These are phyloP conservation scores for Platyscapa corneri DNA, from an alignment of 1,140 invertebrate species.

Conservation along the genomic window DNA sequence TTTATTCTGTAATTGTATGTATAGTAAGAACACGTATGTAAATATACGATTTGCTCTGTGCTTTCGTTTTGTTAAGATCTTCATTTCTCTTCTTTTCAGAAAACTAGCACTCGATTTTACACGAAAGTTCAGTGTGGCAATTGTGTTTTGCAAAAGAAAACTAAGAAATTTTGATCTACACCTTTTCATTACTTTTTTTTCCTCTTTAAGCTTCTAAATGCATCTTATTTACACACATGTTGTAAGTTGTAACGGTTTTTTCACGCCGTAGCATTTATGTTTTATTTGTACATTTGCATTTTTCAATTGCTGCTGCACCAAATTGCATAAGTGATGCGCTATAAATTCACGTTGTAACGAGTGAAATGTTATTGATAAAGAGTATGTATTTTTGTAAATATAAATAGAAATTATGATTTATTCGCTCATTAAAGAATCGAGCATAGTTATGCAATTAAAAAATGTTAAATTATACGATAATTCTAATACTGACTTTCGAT, in stretches of 20 bases:
- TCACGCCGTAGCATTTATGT: conserved; percentile 43
- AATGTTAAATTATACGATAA: conserved; percentile 48
- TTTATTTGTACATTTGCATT: conserved; percentile 48
- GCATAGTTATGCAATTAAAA: conserved; percentile 44
- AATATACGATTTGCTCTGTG: conserved; percentile 26
- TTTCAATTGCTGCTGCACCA: conserved; percentile 46
- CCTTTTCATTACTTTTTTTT: conserved; percentile 24
- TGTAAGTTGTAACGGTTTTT: conserved; percentile 37
- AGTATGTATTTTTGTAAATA: conserved; percentile 55
- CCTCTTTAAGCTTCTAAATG: conserved; percentile 20
- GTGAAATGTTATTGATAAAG: conserved; percentile 49
- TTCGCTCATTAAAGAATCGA: conserved; percentile 42
- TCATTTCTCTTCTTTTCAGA: conserved; percentile 23
- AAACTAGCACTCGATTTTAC: conserved; percentile 14
- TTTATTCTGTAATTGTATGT: conserved; percentile 35
- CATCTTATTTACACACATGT: conserved; percentile 7
- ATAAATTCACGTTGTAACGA: conserved; percentile 46
- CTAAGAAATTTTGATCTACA: conserved; percentile 14
- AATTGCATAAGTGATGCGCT: conserved; percentile 43
- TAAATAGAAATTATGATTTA: conserved; percentile 44
- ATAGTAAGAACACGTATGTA: conserved; percentile 29
- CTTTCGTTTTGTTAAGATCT: conserved; percentile 23
- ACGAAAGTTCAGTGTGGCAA: neutral
- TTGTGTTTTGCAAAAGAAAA: conserved; percentile 18
- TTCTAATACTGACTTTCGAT: conserved; percentile 43